A percentile compares a stretch with the other conserved stretches of the same genome.
These are phyloP conservation scores for Euthynnus affinis DNA, from an alignment of 2,797 vertebrate species.

Conservation along the genomic window DNA sequence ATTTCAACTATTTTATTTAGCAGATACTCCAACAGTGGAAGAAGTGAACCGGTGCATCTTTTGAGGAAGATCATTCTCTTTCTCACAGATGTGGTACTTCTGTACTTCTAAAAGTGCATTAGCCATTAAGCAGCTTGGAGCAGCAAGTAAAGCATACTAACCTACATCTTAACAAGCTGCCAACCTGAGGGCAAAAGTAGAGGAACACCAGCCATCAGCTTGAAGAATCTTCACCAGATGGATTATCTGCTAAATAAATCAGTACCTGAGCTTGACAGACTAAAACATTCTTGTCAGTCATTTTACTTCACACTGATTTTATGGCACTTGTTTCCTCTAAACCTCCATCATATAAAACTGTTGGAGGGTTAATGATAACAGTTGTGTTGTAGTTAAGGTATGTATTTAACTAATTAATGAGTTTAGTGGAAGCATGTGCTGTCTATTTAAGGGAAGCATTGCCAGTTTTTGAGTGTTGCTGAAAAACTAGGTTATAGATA, in stretches of 20 bases:
- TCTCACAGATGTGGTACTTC: background rate
- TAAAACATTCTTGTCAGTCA: background rate
- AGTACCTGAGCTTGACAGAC: background rate
- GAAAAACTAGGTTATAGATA: background rate
- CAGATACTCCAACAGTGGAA: too few relatives aligned
- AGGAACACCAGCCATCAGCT: constrained; percentile 4
- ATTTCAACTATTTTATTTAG: too few relatives aligned
- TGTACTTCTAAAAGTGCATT: background rate
- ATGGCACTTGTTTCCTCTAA: too few relatives aligned
- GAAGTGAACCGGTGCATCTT: background rate
- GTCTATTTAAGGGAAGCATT: background rate
- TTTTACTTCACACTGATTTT: too few relatives aligned
- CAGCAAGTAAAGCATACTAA: background rate
- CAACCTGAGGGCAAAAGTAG: background rate
- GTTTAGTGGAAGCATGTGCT: background rate
- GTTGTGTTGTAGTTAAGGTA: background rate
- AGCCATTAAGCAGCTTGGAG: background rate
- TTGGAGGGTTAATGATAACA: background rate
- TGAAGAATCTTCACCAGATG: background rate
- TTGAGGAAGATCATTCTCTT: background rate
- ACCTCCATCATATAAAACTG: background rate
- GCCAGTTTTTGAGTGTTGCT: background rate
- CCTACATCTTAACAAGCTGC: background rate
- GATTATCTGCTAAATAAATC: background rate
- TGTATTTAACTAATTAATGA: background rate